Evolutionary conservation across 2,113 vertebrate species (phyloP).

Genomic region (Rhombomys opimus): DNA sequence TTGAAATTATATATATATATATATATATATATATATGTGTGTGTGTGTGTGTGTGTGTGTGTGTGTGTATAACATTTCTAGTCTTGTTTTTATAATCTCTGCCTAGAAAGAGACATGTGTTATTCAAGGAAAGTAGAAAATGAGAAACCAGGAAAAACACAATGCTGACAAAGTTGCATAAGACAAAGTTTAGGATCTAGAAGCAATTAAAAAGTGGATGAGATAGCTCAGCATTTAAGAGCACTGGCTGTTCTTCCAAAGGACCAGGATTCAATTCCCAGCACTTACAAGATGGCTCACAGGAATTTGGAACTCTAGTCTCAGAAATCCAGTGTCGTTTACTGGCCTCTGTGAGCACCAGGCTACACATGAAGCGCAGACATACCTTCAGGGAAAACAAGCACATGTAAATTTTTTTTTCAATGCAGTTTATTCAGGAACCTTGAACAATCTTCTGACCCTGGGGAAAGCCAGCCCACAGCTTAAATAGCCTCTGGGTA

Average conservation of each 20-base stretch:
- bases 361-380: neutral
- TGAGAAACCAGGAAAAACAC: neutral
- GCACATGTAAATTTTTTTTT: too few species aligned
- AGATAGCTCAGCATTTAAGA: neutral
- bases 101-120: neutral
- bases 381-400: neutral
- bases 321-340: neutral
- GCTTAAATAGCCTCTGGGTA: too few species aligned
- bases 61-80: too few species aligned
- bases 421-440: too few species aligned
- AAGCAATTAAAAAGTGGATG: neutral
- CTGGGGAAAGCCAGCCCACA: too few species aligned
- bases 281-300: neutral
- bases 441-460: too few species aligned
- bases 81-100: neutral
- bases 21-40: too few species aligned
- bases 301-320: neutral
- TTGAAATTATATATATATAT: neutral
- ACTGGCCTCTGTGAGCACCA: too few species aligned
- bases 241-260: neutral
- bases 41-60: too few species aligned
- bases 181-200: neutral
- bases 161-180: neutral
- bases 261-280: neutral
- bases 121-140: neutral